Evolutionary conservation across 1,140 invertebrate genomes (phyloP), one percentile per base, ranked within the genome.

Genomic region (Bombus terrestris): DNA sequence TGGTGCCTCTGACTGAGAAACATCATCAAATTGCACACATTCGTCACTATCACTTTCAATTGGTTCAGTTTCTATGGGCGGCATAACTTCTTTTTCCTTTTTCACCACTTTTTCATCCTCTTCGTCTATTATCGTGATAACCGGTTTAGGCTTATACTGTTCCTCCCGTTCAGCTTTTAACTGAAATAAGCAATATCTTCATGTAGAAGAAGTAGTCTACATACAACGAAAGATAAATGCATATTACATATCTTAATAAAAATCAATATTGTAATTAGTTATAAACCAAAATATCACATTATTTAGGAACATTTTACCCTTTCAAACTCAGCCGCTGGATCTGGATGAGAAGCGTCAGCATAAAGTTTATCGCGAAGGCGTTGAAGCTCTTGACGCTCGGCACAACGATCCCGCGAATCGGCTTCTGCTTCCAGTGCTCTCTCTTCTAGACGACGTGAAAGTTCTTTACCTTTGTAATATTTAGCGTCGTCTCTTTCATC

Each of bases 401-500:
- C 97, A 88, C 97, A 97, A 53, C 98, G 95, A 95, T 99, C 99
- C 88, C 98, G 96, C 18, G 96, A 97, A 95, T 99, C 99, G 12
- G 96, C 96, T 95, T 99, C 98, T 10, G 98, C 98, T 95, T 99
- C 99, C 86, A 98, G 97, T 73, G 99, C 98, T 85, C 99, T 96
- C 92, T 99, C 98, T 71, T 97, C 97, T 68, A 99, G 95, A n/a
- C 99, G 96, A 84, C 98, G 96, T 92, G 98, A 97, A 72, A 99
- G 95, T 93, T 98, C 98, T 94, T 98, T 97, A 57, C 98, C 98
- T 97, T 98, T 99, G 95, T 99, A 99, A 96, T 98, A 99, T 94
- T 99, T 99, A 43, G 97, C 96, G 94, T 99, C 99, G 95, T 99
- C 98, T 74, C 98, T 96, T 95, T 99, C 98, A 94, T 99, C 99